Percentiles rank a stretch among this genome's conserved stretches.
Evolutionary conservation across 1,140 invertebrate species (phyloP).

Genomic region (Fopius arisanus): DNA sequence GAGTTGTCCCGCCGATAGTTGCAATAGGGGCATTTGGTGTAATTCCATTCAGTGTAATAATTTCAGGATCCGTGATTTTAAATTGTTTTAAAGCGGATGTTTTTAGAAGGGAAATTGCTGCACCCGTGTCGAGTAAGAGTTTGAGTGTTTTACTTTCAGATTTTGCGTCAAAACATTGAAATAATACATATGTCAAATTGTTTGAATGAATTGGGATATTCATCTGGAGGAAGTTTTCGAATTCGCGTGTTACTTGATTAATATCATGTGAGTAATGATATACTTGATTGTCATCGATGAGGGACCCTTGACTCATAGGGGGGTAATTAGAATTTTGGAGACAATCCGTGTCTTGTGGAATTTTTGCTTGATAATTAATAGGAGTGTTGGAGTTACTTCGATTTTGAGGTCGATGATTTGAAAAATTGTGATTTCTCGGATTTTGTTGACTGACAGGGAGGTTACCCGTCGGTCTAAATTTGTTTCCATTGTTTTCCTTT

Average conservation of each 20-base stretch:
- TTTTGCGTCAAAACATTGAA: neutral
- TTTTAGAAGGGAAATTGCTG: constrained; percentile 25
- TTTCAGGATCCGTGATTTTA: constrained; percentile 6
- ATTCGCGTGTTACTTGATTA: neutral
- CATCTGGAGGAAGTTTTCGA: constrained; percentile 6
- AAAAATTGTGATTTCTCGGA: neutral
- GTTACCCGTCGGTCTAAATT: neutral
- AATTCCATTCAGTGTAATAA: constrained; percentile 20
- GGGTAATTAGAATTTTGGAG: neutral
- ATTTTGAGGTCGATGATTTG: neutral
- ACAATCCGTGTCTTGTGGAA: neutral
- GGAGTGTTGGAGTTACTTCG: neutral
- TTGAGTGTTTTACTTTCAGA: constrained; percentile 15
- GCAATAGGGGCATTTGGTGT: constrained; percentile 10
- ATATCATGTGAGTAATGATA: neutral
- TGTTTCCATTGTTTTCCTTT: neutral
- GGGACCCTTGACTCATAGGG: neutral
- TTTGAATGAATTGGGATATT: constrained; percentile 9
- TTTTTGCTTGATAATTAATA: neutral
- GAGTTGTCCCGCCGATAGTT: constrained; percentile 17
- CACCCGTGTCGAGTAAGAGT: constrained; percentile 26
- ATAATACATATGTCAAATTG: constrained; percentile 22
- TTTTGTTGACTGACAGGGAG: neutral
- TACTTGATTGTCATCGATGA: too few relatives aligned
- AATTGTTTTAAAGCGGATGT: neutral